phyloP scores from a whole-genome alignment of 2,888 invertebrate genomes.

The Nephrotoma flavescens region DNA sequence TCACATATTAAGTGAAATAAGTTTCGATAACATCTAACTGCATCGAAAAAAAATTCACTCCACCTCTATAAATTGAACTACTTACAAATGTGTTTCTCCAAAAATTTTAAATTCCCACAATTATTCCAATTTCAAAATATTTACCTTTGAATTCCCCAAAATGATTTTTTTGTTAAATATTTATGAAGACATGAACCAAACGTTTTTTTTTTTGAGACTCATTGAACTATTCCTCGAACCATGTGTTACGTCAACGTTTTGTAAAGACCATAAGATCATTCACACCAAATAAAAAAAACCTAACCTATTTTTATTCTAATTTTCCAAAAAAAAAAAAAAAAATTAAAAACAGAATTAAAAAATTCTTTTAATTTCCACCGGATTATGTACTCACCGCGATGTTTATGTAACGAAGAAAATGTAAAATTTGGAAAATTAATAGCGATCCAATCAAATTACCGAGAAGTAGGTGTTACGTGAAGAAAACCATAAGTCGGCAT shows the following conservation, averaged over 20 bases:
- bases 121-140: not conserved
- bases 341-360: not conserved
- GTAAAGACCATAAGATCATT: not conserved
- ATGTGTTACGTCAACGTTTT: not conserved
- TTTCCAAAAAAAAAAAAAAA: too few relatives aligned
- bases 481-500: not conserved
- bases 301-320: not conserved
- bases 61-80: too few relatives aligned
- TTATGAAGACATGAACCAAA: not conserved
- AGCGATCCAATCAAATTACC: not conserved
- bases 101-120: not conserved
- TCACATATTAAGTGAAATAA: too few relatives aligned
- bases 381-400: not conserved
- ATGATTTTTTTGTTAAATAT: not conserved
- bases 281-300: not conserved
- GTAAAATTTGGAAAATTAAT: not conserved
- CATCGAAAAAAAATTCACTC: too few relatives aligned
- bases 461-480: not conserved
- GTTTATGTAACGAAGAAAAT: not conserved
- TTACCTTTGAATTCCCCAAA: not conserved
- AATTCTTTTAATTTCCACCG: not conserved
- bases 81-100: too few relatives aligned
- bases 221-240: not conserved
- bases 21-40: too few relatives aligned
- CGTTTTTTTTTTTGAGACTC: not conserved